phyloP scores from a whole-genome alignment of 2,797 vertebrate species.

The Myoxocephalus aenaeus region DNA sequence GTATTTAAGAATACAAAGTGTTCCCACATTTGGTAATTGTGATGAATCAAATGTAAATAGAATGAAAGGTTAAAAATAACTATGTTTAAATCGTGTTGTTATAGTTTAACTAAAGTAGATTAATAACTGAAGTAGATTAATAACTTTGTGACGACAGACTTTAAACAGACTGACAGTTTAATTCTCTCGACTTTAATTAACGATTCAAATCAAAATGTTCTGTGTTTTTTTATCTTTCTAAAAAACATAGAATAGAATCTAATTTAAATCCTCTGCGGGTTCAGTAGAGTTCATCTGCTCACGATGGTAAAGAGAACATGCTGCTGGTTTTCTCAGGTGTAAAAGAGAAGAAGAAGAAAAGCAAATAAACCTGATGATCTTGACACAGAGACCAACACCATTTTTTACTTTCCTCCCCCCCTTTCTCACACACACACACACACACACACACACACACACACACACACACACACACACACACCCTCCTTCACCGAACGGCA shows the following conservation, averaged over 20 bases:
- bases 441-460: slow-evolving; percentile 44
- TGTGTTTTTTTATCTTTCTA: background rate
- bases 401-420: slow-evolving; percentile 22
- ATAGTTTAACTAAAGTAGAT: no score
- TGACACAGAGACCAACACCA: slow-evolving; percentile 13
- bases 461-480: slow-evolving; percentile 28
- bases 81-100: no score
- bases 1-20: no score
- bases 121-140: no score
- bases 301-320: background rate
- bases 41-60: no score
- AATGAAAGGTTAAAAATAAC: no score
- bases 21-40: no score
- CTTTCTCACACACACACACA: slow-evolving; percentile 19
- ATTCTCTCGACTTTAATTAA: background rate
- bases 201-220: background rate
- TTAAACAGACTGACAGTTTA: background rate
- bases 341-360: background rate
- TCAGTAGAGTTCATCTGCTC: background rate
- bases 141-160: no score
- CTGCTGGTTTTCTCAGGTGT: background rate
- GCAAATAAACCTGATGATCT: slow-evolving; percentile 15
- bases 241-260: background rate
- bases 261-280: background rate
- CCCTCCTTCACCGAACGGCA: slow-evolving; percentile 67